Percentiles rank a stretch among this genome's conserved stretches.
These are phyloP conservation scores for Diarsia rubi DNA, from an alignment of 2,888 invertebrate species.

Conservation along the genomic window DNA sequence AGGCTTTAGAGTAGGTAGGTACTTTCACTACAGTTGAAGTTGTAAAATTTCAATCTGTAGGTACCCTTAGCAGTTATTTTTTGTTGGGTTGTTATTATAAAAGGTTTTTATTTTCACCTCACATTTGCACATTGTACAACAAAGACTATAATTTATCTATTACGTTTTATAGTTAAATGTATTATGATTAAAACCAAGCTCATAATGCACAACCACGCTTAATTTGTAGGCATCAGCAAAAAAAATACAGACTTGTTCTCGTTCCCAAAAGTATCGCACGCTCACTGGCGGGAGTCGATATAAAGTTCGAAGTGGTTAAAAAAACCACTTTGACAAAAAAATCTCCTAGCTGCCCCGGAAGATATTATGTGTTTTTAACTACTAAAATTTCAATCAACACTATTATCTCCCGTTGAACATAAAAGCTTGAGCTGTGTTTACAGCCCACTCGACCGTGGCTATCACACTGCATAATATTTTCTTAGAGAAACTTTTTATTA, in stretches of 20 bases:
- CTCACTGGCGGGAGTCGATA: neutral
- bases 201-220: no score
- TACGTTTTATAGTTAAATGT: no score
- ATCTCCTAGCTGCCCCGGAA: slow-evolving; percentile 5
- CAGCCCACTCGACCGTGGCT: slow-evolving; percentile 29
- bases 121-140: neutral
- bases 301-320: slow-evolving; percentile 16
- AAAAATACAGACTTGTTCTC: neutral
- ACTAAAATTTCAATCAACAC: slow-evolving; percentile 33
- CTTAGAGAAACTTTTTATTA: slow-evolving; percentile 35
- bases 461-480: slow-evolving; percentile 39
- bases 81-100: neutral
- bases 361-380: slow-evolving; percentile 28
- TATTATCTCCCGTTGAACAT: slow-evolving; percentile 24
- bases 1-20: no score
- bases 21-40: no score
- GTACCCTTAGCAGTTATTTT: no score
- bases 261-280: neutral
- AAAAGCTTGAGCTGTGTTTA: slow-evolving; percentile 26
- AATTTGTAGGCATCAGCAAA: no score
- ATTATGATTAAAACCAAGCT: no score
- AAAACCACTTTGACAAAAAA: neutral
- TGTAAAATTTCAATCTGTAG: no score
- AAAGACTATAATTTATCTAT: neutral
- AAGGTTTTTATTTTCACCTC: neutral